Percentiles rank a stretch among this genome's conserved stretches.
These are phyloP conservation scores for Sebastes hopkinsi DNA, from an alignment of 2,797 vertebrate species.

Conservation along the genomic window DNA sequence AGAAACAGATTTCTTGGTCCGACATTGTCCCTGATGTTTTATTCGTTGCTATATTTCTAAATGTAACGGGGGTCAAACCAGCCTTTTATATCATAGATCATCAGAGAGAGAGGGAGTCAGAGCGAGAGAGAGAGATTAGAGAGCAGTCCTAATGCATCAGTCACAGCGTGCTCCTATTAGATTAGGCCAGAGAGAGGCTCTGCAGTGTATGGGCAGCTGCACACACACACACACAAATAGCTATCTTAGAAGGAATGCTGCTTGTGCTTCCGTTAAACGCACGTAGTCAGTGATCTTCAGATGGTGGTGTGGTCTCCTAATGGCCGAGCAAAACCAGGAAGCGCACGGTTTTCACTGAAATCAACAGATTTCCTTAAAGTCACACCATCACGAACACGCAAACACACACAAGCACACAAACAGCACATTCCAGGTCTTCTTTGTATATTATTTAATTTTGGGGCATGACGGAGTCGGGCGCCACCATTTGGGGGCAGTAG, in stretches of 20 bases:
- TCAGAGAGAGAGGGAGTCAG: constrained; percentile 46
- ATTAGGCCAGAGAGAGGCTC: constrained; percentile 79
- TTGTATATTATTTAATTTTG: constrained; percentile 27
- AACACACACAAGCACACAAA: constrained; percentile 17
- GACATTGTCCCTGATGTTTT: constrained; percentile 40
- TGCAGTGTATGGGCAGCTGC: constrained; percentile 66
- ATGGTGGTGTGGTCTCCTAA: constrained; percentile 56
- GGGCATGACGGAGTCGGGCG: constrained; percentile 9
- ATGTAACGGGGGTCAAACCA: constrained; percentile 57
- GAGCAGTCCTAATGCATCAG: constrained; percentile 82
- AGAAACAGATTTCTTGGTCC: constrained; percentile 18
- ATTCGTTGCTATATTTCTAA: constrained; percentile 55
- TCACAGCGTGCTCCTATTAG: constrained; percentile 82
- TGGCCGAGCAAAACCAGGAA: constrained; percentile 26
- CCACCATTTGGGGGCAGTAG: constrained; percentile 77
- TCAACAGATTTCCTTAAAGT: constrained; percentile 36
- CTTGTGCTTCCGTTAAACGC: constrained; percentile 36
- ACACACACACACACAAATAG: constrained; percentile 39
- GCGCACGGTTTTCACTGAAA: constrained; percentile 3
- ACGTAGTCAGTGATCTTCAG: constrained; percentile 39
- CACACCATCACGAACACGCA: constrained; percentile 19
- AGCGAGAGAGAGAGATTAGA: constrained; percentile 75
- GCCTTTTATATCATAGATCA: constrained; percentile 69
- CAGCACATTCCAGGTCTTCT: constrained; percentile 21
- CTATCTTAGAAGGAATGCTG: constrained; percentile 48